These are phyloP conservation scores for Petrocephalus microphthalmus DNA, from an alignment of 2,113 vertebrate genomes.

Conservation along the genomic window DNA sequence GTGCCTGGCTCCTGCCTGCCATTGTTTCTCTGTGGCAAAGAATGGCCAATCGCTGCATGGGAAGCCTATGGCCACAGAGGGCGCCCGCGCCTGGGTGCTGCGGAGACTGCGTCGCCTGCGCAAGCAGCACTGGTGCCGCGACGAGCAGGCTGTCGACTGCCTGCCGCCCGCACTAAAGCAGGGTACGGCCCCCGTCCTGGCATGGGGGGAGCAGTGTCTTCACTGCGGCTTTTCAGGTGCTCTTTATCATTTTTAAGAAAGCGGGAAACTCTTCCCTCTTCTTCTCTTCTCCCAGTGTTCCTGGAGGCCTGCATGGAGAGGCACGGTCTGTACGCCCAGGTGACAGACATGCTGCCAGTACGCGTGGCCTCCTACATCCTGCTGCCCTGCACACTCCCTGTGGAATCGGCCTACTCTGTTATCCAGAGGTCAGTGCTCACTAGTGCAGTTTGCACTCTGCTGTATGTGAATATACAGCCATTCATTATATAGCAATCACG, in stretches of 20 bases:
- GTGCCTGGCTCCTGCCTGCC: not conserved
- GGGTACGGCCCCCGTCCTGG: constrained; percentile 52
- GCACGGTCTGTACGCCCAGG: constrained; percentile 55
- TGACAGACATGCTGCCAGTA: constrained; percentile 67
- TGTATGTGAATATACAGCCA: not conserved
- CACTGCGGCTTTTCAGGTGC: not conserved
- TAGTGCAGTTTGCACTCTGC: too few relatives aligned
- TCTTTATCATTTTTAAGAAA: not conserved
- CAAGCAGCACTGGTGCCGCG: constrained; percentile 62
- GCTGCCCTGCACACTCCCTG: constrained; percentile 77
- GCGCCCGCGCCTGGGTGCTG: constrained; percentile 48
- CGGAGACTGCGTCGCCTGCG: constrained; percentile 48
- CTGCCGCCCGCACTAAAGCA: constrained; percentile 64
- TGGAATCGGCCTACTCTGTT: constrained; percentile 67
- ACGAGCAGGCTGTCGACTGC: constrained; percentile 58
- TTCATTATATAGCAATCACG: not conserved
- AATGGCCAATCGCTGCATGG: not conserved
- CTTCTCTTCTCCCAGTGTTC: constrained; percentile 59
- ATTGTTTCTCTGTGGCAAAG: constrained; percentile 27
- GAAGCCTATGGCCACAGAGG: constrained; percentile 13
- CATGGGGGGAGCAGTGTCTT: not conserved
- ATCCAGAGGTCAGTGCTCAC: constrained; percentile 65
- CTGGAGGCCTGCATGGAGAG: constrained; percentile 63
- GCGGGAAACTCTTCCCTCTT: not conserved
- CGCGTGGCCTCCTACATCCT: constrained; percentile 73